Percentiles rank a stretch among this genome's conserved stretches.
Conservation (phyloP, 2,113 vertebrate species). For the Pomatorhinus ruficollis region DNA sequence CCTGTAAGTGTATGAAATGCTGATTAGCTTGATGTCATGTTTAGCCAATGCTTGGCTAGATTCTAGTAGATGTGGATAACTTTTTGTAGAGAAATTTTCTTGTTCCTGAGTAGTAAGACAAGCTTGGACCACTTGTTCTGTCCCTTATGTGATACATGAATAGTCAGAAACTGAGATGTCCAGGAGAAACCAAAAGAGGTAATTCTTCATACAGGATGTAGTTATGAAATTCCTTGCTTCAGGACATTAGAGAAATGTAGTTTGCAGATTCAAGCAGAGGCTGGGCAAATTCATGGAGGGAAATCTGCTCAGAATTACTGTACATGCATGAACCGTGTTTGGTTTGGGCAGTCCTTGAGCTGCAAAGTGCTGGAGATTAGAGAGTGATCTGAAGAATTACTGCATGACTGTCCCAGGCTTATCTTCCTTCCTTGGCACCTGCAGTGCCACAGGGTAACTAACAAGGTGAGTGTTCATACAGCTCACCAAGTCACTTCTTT, state of each 20-base stretch:
- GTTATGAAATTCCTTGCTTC: not conserved
- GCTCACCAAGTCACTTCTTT: not conserved
- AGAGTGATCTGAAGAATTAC: not conserved
- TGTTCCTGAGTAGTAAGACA: not conserved
- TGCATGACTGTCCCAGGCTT: not conserved
- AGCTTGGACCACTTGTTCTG: not conserved
- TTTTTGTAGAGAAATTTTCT: not conserved
- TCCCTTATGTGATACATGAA: not conserved
- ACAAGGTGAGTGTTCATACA: not conserved
- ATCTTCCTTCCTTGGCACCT: not conserved
- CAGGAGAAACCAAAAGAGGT: not conserved
- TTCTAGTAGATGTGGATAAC: not conserved
- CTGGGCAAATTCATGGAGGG: not conserved
- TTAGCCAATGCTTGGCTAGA: not conserved
- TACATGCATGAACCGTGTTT: accelerated
- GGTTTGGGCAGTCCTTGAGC: not conserved
- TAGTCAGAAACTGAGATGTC: not conserved
- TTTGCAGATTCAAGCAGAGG: not conserved
- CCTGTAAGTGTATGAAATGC: not conserved
- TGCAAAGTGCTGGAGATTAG: not conserved
- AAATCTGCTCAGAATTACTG: not conserved
- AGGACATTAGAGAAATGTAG: not conserved
- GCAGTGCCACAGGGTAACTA: not conserved
- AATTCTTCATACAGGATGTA: not conserved
- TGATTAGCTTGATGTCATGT: not conserved